A percentile compares a stretch with the other conserved stretches of the same genome.
Evolutionary conservation across 1,140 invertebrate genomes (phyloP).

Genomic region (Tetramorium alpestre): DNA sequence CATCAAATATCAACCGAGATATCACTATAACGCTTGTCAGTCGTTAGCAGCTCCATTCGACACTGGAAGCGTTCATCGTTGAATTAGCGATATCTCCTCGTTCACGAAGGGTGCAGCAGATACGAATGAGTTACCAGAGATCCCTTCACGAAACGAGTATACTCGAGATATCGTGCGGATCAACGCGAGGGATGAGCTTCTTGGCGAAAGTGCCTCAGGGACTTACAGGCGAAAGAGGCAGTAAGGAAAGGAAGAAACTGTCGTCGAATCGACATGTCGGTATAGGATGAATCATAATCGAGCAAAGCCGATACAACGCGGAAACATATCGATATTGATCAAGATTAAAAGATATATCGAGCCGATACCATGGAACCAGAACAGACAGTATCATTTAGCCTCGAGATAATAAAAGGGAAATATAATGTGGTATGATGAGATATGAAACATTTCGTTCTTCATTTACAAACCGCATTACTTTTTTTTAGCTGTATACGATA

Average conservation of each 20-base stretch:
- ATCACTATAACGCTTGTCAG: slow-evolving; percentile 29
- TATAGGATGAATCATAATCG: not conserved
- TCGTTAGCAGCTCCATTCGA: not conserved
- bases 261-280: slow-evolving; percentile 30
- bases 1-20: slow-evolving; percentile 37
- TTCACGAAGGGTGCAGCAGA: not conserved
- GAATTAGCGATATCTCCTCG: slow-evolving; percentile 28
- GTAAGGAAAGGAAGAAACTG: not conserved
- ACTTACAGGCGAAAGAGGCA: slow-evolving; percentile 3
- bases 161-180: slow-evolving; percentile 48
- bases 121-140: slow-evolving; percentile 41
- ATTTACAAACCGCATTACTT: not conserved
- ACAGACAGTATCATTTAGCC: not conserved
- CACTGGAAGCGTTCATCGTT: slow-evolving; percentile 45
- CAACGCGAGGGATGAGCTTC: slow-evolving; percentile 24
- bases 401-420: not conserved
- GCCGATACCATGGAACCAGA: not conserved
- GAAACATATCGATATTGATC: slow-evolving; percentile 43
- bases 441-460: not conserved
- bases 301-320: slow-evolving; percentile 9
- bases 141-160: slow-evolving; percentile 17
- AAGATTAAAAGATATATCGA: slow-evolving; percentile 16
- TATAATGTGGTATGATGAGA: not conserved
- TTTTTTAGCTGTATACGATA: not conserved
- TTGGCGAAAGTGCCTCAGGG: not conserved